Evolutionary conservation across 2,797 vertebrate genomes (phyloP), one percentile per base, ranked within the genome.

Genomic region (Schizopygopsis malacanthus): DNA sequence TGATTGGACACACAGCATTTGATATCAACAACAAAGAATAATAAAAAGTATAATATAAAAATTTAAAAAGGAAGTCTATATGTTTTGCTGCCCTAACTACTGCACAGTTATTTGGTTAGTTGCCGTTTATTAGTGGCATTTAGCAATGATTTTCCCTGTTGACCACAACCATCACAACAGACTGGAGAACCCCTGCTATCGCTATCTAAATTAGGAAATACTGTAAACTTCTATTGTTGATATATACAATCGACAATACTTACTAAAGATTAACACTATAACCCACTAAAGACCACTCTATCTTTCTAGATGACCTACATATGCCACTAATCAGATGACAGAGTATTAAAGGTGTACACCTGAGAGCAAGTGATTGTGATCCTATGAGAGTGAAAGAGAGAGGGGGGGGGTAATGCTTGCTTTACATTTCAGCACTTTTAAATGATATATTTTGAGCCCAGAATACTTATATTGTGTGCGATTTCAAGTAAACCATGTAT

Each of bases 311-410:
- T 73, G 39, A 65, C 69, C 43, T 59, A 61, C 80, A 47, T 72
- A 63, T 75, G 33, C 37, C 33, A 56, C 56, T 75, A 65, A 86
- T 81, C 70, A 76, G 43, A 75, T 65, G 61, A 73, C n/a, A 75
- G 45, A 22, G 56, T 45, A 56, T 86, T 54, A 67, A 85, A 81
- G 50, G 33, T 61, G 39, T 56, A 45, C 41, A 81, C 25, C 20
- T 52, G 33, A 39, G 43, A n/a, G 54, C 8, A 4, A 20, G 69
- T 4, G 1, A 33, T 22, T 41, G 70, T 22, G 69, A 43, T 72
- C 22, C 37, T 59, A 6, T 56, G 4, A 41, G 33, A 22, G 50
- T 18, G 4, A 11, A 16, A 28, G 71, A 10, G 45, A 1, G 72
- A 22, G 18, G 13, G 18, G 72, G 2, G 16, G 0, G 50, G 67